Base-by-base conservation (phyloP, 2,113 vertebrate genomes). In the Trichomycterus rosablanca region DNA sequence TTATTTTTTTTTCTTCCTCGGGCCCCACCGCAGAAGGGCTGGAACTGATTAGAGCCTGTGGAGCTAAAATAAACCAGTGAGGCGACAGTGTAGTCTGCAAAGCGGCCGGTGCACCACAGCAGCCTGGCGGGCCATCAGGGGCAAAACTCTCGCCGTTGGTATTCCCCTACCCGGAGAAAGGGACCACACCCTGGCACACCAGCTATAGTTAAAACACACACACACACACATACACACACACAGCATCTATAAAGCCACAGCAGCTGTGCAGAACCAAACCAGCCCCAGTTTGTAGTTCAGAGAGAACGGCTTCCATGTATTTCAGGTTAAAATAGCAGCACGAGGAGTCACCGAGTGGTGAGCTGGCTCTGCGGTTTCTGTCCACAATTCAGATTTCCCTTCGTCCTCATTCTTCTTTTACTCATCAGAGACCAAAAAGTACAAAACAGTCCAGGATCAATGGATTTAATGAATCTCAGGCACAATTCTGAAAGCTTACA, bases 21-120 rank as follows among this genome's bases (percentile, higher is more conserved):
- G 54, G 52, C 53, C 63, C 32, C 59, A 53, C 69, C 43, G 30
- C 63, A 50, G 15, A 16, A 49, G 44, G 59, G 37, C 66, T 75
- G 73, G 73, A 72, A 70, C 70, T 72, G 66, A 75, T 75, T 75
- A 75, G 67, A 67, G 63, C 58, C 58, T 61, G 15, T 37, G 45
- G 59, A 67, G 37, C 73, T 72, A 75, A 72, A 75, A 72, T 67
- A 75, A 72, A 69, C 28, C 23, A 32, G 55, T 37, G 46, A 58
- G 72, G 58, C 48, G 63, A 48, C 49, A 35, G 49, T 18, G 48
- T 26, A 64, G 69, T 53, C 51, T 65, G 46, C 34, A 67, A 39
- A 46, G 59, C 24, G 65, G 45, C 45, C 34, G 50, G 56, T 48
- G 53, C 65, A 48, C 67, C 67, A 32, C 67, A 70, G 48, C 43